A percentile compares a stretch with the other conserved stretches of the same genome.
Conservation (phyloP, 2,113 vertebrate genomes). For the Donacobius atricapilla region DNA sequence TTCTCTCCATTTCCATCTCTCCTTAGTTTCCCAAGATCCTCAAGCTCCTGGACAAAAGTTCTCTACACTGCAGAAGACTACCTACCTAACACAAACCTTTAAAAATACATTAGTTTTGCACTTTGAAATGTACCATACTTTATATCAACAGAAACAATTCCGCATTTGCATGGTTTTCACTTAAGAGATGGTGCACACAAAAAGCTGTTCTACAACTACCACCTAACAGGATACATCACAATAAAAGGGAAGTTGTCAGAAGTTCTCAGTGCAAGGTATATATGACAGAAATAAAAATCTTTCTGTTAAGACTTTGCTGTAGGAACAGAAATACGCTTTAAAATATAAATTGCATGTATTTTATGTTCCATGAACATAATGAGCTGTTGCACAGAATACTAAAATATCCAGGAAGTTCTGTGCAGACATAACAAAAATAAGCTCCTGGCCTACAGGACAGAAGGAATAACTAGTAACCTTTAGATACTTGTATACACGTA, state of each 20-base stretch:
- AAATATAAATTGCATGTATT: not conserved
- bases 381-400: not conserved
- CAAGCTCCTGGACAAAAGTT: not conserved
- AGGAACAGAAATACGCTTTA: not conserved
- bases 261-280: not conserved
- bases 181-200: not conserved
- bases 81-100: not conserved
- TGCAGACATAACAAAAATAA: not conserved
- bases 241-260: not conserved
- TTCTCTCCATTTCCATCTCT: not conserved
- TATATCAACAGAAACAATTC: not conserved
- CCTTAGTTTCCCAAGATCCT: not conserved
- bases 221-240: not conserved
- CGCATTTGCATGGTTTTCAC: not conserved
- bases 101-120: not conserved
- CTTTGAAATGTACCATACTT: not conserved
- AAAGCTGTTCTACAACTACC: not conserved
- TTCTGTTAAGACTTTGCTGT: not conserved
- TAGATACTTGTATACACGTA: rapidly evolving
- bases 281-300: not conserved
- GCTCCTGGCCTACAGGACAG: not conserved
- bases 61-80: not conserved
- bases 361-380: not conserved
- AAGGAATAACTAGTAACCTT: not conserved
- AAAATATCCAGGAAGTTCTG: not conserved